Conservation (phyloP, 1,140 invertebrate species). For the Nasonia longicornis region DNA sequence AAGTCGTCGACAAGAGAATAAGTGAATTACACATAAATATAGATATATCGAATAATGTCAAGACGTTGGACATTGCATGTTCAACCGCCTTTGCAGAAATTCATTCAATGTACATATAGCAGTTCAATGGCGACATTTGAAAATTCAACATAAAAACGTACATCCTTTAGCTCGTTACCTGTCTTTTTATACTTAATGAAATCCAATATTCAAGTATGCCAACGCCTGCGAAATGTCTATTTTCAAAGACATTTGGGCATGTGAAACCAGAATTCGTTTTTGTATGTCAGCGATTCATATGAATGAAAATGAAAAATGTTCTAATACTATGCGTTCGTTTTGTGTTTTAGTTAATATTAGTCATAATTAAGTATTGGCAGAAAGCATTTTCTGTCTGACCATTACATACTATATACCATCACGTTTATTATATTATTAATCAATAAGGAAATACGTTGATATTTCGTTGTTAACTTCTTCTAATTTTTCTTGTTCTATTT, state of each 20-base stretch:
- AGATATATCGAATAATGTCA: constrained; percentile 11
- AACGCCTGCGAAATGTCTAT: constrained; percentile 9
- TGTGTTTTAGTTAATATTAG: not conserved
- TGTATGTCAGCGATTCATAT: not conserved
- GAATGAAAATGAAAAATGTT: not conserved
- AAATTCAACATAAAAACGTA: constrained; percentile 30
- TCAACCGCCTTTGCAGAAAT: not conserved
- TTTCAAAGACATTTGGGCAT: not conserved
- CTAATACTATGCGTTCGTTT: constrained; percentile 10
- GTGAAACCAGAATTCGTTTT: constrained; percentile 5
- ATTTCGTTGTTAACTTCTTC: constrained; percentile 38
- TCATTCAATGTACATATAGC: constrained; percentile 33
- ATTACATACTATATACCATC: constrained; percentile 44
- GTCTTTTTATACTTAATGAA: constrained; percentile 38
- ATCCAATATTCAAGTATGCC: constrained; percentile 38
- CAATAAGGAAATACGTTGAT: constrained; percentile 28
- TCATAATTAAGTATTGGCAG: not conserved
- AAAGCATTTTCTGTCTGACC: constrained; percentile 11
- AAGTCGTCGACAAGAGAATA: constrained; percentile 6
- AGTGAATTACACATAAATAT: constrained; percentile 18
- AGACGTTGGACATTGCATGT: not conserved
- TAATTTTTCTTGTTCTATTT: constrained; percentile 36
- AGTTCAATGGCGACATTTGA: constrained; percentile 27
- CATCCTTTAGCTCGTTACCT: constrained; percentile 35
- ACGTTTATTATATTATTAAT: constrained; percentile 27